Conservation (phyloP, 2,113 vertebrate species). For the Heptranchias perlo region DNA sequence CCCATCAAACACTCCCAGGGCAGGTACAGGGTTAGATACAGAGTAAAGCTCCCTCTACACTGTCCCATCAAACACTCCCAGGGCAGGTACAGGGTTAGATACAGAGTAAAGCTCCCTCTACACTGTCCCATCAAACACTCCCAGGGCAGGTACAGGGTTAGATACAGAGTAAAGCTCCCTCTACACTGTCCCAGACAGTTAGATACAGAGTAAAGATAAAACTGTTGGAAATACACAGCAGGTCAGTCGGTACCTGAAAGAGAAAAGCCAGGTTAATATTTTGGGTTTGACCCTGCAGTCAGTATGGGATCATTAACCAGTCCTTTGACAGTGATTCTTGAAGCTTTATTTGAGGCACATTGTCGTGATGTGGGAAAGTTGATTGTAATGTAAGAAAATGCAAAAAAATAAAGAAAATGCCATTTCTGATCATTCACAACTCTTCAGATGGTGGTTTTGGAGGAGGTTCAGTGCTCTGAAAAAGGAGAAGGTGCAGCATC, state of each 20-base stretch:
- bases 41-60: too few relatives aligned
- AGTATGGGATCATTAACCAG: background rate
- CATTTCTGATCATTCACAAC: background rate
- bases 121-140: too few relatives aligned
- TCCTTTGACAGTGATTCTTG: background rate
- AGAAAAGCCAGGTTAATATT: background rate
- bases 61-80: too few relatives aligned
- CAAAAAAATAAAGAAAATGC: background rate
- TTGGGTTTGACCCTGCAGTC: background rate
- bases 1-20: too few relatives aligned
- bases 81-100: too few relatives aligned
- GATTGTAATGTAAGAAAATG: background rate
- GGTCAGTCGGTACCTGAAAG: background rate
- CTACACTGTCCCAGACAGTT: too few relatives aligned
- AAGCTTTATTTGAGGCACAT: background rate
- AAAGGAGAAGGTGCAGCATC: background rate
- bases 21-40: too few relatives aligned
- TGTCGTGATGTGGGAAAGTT: too few relatives aligned
- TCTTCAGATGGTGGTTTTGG: background rate
- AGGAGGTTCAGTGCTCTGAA: background rate
- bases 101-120: too few relatives aligned
- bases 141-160: too few relatives aligned
- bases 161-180: too few relatives aligned
- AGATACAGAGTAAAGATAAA: background rate
- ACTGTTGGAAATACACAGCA: background rate